Conservation (phyloP, 1,140 invertebrate species). For the Contarinia nasturtii region DNA sequence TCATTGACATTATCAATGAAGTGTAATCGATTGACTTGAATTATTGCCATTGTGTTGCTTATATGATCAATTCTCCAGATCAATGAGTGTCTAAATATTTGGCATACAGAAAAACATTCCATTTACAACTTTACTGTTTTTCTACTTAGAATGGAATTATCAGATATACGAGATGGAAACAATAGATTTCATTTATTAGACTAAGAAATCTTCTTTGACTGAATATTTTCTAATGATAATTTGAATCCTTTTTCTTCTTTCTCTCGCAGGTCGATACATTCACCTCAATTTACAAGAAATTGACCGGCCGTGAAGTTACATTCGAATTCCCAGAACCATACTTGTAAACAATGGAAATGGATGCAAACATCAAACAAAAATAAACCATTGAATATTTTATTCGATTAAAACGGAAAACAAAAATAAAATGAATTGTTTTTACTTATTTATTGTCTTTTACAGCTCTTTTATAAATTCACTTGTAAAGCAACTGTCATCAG, state of each 20-base stretch:
- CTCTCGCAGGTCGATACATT: constrained; percentile 86
- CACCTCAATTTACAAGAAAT: constrained; percentile 93
- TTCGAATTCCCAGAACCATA: constrained; percentile 98
- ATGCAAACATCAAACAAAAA: too few species aligned
- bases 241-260: constrained; percentile 9
- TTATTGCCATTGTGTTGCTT: not conserved
- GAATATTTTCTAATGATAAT: constrained; percentile 2
- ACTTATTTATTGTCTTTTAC: too few species aligned
- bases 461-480: too few species aligned
- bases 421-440: too few species aligned
- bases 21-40: not conserved
- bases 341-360: constrained; percentile 48
- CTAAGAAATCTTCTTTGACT: not conserved
- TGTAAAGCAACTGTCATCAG: too few species aligned
- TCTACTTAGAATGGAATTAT: not conserved
- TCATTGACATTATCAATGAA: too few species aligned
- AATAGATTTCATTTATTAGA: not conserved
- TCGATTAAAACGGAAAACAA: too few species aligned
- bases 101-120: not conserved
- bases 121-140: constrained; percentile 1
- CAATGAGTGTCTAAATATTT: not conserved
- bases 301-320: constrained; percentile 94
- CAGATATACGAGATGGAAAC: not conserved
- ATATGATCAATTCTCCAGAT: not conserved
- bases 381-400: too few species aligned